These are phyloP conservation scores for Rissa tridactyla DNA, from an alignment of 2,113 vertebrate genomes.

Conservation along the genomic window DNA sequence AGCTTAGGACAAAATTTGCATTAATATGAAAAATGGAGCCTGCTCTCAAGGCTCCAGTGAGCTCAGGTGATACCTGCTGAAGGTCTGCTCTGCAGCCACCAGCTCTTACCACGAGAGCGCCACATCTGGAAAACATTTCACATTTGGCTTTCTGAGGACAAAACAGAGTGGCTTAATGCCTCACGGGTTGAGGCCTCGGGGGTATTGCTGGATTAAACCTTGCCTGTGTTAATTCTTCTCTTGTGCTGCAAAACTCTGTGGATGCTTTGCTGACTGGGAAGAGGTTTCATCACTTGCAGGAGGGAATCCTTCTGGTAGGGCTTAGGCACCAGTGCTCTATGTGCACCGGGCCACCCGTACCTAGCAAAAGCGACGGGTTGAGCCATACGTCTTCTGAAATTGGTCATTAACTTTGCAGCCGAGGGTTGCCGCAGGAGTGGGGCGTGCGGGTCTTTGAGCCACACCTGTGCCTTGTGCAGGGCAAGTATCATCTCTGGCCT, in stretches of 20 bases:
- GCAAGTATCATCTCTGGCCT: rapidly evolving
- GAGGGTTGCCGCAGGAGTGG: background rate
- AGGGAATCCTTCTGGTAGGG: background rate
- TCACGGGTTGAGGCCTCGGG: rapidly evolving
- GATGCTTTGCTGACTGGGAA: background rate
- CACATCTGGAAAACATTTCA: background rate
- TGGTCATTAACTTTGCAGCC: rapidly evolving
- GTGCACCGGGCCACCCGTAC: rapidly evolving
- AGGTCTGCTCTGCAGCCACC: background rate
- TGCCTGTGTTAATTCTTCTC: background rate
- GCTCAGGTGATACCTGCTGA: background rate
- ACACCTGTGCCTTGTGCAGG: background rate
- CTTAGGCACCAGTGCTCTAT: rapidly evolving
- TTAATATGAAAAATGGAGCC: background rate
- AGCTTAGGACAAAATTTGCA: background rate
- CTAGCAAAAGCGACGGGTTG: background rate
- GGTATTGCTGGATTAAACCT: background rate
- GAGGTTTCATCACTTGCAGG: background rate
- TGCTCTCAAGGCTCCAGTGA: background rate
- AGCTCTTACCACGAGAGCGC: background rate
- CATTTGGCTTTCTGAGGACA: background rate
- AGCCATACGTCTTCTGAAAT: background rate
- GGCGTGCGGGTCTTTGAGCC: background rate
- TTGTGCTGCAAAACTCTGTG: background rate
- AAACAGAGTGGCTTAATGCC: background rate